phyloP scores from a whole-genome alignment of 2,113 vertebrate species.

The Nothoprocta pentlandii region DNA sequence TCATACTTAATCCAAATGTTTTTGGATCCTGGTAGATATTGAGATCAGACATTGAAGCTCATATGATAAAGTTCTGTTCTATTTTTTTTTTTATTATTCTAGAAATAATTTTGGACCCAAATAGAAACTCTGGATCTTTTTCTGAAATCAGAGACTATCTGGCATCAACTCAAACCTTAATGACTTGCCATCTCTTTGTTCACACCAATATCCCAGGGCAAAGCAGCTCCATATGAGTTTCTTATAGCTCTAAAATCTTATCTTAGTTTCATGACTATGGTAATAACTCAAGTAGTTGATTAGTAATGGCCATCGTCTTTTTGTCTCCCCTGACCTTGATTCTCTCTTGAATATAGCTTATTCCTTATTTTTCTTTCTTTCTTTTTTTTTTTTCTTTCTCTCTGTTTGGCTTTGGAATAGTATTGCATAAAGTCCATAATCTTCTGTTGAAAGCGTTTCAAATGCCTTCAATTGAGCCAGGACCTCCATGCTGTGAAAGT shows the following conservation, averaged over 20 bases:
- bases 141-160: slow-evolving; percentile 34
- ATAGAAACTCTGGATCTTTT: slow-evolving; percentile 25
- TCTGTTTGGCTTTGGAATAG: not conserved
- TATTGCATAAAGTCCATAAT: not conserved
- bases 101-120: slow-evolving; percentile 14
- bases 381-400: not conserved
- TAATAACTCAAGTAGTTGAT: slow-evolving; percentile 32
- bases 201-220: slow-evolving; percentile 35
- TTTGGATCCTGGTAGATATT: not conserved
- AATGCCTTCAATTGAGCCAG: not conserved
- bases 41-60: not conserved
- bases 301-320: slow-evolving; percentile 6
- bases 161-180: slow-evolving; percentile 17
- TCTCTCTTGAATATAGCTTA: not conserved
- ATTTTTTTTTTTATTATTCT: not conserved
- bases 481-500: not conserved
- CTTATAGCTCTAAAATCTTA: slow-evolving; percentile 6
- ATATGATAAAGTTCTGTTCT: not conserved
- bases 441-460: not conserved
- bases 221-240: slow-evolving; percentile 9
- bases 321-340: not conserved
- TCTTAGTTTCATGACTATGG: not conserved
- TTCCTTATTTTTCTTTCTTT: not conserved
- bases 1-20: not conserved
- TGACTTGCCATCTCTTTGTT: slow-evolving; percentile 52